These are phyloP conservation scores for Blastobasis adustella DNA, from an alignment of 2,888 invertebrate species.

Conservation along the genomic window DNA sequence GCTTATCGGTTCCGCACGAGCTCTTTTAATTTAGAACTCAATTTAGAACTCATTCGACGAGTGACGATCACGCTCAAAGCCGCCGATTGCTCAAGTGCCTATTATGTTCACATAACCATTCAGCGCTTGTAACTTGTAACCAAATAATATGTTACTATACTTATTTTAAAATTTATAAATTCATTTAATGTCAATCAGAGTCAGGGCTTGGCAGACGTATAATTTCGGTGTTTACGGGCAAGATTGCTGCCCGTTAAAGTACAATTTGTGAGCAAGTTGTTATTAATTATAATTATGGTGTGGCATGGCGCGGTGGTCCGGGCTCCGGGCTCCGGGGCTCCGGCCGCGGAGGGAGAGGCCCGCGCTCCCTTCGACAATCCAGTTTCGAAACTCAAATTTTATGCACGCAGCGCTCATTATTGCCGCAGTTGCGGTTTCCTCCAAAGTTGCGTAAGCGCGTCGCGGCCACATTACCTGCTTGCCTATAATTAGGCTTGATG, in stretches of 20 bases:
- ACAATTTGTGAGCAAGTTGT: slow-evolving; percentile 43
- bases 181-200: slow-evolving; percentile 32
- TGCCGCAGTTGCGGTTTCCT: not conserved
- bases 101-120: not conserved
- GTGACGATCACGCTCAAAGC: slow-evolving; percentile 22
- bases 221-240: slow-evolving; percentile 35
- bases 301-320: slow-evolving; percentile 24
- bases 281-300: slow-evolving; percentile 39
- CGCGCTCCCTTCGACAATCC: slow-evolving; percentile 27
- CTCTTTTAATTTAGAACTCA: slow-evolving; percentile 22
- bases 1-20: slow-evolving; percentile 14
- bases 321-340: slow-evolving; percentile 9
- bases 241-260: slow-evolving; percentile 31
- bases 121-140: not conserved
- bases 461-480: too few species aligned
- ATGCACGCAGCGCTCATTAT: not conserved
- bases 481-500: too few species aligned
- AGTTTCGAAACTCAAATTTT: slow-evolving; percentile 26
- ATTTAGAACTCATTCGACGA: slow-evolving; percentile 24
- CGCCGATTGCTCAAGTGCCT: not conserved
- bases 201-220: slow-evolving; percentile 28
- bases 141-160: not conserved
- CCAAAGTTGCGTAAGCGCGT: not conserved
- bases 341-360: slow-evolving; percentile 4
- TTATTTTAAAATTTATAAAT: slow-evolving; percentile 14